A percentile compares a stretch with the other conserved stretches of the same genome.
phyloP scores from a whole-genome alignment of 2,113 vertebrate genomes.

The Meles meles region DNA sequence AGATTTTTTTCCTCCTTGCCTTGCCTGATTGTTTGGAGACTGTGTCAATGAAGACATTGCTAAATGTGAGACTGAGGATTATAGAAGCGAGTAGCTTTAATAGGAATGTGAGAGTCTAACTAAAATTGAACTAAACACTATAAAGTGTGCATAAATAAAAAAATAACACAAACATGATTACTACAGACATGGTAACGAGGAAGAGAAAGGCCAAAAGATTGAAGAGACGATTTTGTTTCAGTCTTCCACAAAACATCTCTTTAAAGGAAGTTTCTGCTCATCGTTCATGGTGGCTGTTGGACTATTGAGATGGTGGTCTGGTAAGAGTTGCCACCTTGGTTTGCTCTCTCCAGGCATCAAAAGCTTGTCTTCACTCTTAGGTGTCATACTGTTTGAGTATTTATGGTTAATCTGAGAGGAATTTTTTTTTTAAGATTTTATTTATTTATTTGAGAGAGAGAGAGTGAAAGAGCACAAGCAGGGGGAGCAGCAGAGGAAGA shows the following conservation, averaged over 20 bases:
- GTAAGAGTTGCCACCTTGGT: background rate
- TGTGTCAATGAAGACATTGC: background rate
- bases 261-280: background rate
- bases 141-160: background rate
- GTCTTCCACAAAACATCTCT: background rate
- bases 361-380: background rate
- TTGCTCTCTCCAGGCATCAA: background rate
- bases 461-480: too few relatives aligned
- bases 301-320: background rate
- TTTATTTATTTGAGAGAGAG: too few relatives aligned
- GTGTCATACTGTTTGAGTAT: background rate
- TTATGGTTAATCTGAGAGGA: background rate
- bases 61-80: background rate
- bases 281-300: background rate
- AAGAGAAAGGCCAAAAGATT: background rate
- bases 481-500: too few relatives aligned
- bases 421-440: background rate
- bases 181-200: background rate
- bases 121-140: background rate
- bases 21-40: background rate
- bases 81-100: background rate
- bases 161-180: background rate
- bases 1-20: constrained; percentile 14
- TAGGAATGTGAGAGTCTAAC: background rate
- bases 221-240: background rate